These are phyloP conservation scores for Ernsta delagoae DNA, from an alignment of 2,888 invertebrate genomes.

Conservation along the genomic window DNA sequence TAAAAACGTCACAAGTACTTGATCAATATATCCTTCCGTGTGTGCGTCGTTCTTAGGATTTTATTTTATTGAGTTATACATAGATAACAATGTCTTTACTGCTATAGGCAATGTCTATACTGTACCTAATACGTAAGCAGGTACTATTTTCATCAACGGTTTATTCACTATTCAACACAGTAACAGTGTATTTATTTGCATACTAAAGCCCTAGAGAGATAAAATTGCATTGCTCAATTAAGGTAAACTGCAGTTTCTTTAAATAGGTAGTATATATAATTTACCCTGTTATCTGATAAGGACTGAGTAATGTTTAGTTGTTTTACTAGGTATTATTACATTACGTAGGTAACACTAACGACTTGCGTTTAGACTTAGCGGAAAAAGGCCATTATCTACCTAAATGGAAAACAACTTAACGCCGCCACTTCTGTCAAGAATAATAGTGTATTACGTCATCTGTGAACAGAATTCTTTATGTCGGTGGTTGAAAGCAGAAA, in stretches of 20 bases:
- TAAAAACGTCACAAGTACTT: no score
- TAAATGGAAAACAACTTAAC: constrained; percentile 24
- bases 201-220: background rate
- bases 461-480: background rate
- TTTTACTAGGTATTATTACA: constrained; percentile 7
- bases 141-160: background rate
- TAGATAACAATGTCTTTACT: no score
- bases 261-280: background rate
- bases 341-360: background rate
- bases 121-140: no score
- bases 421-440: constrained; percentile 6
- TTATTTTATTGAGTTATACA: no score
- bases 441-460: constrained; percentile 5
- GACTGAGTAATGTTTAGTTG: constrained; percentile 16
- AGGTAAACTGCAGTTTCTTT: background rate
- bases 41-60: no score
- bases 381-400: constrained; percentile 7
- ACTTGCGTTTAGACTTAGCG: constrained; percentile 4
- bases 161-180: background rate
- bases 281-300: constrained; percentile 17
- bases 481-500: no score
- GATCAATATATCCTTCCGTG: no score
- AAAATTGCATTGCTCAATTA: constrained; percentile 2
- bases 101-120: no score
- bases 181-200: constrained; percentile 7